Evolutionary conservation across 2,797 vertebrate species (phyloP).

Genomic region (Myripristis jacobus): DNA sequence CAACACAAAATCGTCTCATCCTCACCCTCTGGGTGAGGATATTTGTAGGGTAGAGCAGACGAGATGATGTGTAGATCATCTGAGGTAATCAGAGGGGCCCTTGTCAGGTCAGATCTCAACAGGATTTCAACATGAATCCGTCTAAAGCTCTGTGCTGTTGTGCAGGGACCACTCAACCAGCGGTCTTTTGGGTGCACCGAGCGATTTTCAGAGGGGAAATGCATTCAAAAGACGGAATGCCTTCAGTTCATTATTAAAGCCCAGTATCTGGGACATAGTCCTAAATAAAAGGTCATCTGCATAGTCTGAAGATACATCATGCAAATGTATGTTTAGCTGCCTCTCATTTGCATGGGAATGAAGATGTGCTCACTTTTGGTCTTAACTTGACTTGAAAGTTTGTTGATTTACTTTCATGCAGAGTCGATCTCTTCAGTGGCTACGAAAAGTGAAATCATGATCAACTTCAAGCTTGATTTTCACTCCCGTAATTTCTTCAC

Average conservation of each 20-base stretch:
- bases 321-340: slow-evolving; percentile 48
- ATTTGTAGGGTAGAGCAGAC: slow-evolving; percentile 16
- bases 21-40: slow-evolving; percentile 16
- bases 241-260: slow-evolving; percentile 50
- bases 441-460: not conserved
- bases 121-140: slow-evolving; percentile 62
- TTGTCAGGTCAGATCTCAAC: slow-evolving; percentile 72
- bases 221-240: slow-evolving; percentile 41
- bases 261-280: slow-evolving; percentile 58
- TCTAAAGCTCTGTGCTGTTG: slow-evolving; percentile 46
- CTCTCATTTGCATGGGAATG: slow-evolving; percentile 47
- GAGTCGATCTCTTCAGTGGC: not conserved
- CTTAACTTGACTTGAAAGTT: not conserved
- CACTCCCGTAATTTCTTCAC: too few relatives aligned
- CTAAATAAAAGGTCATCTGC: slow-evolving; percentile 63
- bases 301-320: slow-evolving; percentile 54
- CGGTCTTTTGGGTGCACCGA: slow-evolving; percentile 36
- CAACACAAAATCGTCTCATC: not conserved
- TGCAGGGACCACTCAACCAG: slow-evolving; percentile 46
- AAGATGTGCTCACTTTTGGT: slow-evolving; percentile 10
- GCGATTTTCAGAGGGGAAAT: slow-evolving; percentile 45
- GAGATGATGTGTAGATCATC: slow-evolving; percentile 49
- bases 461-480: too few relatives aligned
- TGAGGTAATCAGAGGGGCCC: slow-evolving; percentile 63
- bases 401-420: not conserved